These are phyloP conservation scores for Numida meleagris DNA, from an alignment of 2,113 vertebrate genomes.

Conservation along the genomic window DNA sequence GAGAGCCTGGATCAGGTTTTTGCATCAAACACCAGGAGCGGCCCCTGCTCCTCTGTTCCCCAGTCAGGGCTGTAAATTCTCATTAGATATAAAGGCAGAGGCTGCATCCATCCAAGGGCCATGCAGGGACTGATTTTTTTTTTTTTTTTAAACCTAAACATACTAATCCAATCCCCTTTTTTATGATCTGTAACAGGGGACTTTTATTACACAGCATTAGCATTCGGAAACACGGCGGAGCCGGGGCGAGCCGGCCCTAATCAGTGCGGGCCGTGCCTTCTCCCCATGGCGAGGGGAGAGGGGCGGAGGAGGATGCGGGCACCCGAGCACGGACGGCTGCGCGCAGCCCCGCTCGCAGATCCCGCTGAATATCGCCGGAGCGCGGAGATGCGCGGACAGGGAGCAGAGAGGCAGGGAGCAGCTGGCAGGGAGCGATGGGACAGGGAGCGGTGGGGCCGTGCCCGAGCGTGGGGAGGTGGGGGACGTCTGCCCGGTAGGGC, in stretches of 20 bases:
- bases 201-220: constrained; percentile 60
- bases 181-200: constrained; percentile 66
- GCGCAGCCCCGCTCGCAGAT: not conserved
- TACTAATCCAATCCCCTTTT: constrained; percentile 66
- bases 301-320: not conserved
- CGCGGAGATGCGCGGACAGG: not conserved
- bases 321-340: not conserved
- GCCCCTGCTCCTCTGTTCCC: not conserved
- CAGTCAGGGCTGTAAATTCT: constrained; percentile 44
- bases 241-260: not conserved
- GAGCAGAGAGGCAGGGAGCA: not conserved
- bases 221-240: constrained; percentile 33
- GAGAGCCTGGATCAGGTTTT: not conserved
- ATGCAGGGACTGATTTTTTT: not conserved
- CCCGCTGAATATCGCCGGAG: not conserved
- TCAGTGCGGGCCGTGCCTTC: not conserved
- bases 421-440: not conserved
- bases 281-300: not conserved
- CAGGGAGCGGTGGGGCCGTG: not conserved
- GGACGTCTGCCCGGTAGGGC: not conserved
- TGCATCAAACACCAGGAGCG: not conserved
- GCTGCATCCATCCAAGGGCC: not conserved
- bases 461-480: not conserved
- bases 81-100: constrained; percentile 30
- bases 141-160: constrained; percentile 28